Evolutionary conservation across 2,888 invertebrate species (phyloP).

Genomic region (Stenchaetothrips biformis): DNA sequence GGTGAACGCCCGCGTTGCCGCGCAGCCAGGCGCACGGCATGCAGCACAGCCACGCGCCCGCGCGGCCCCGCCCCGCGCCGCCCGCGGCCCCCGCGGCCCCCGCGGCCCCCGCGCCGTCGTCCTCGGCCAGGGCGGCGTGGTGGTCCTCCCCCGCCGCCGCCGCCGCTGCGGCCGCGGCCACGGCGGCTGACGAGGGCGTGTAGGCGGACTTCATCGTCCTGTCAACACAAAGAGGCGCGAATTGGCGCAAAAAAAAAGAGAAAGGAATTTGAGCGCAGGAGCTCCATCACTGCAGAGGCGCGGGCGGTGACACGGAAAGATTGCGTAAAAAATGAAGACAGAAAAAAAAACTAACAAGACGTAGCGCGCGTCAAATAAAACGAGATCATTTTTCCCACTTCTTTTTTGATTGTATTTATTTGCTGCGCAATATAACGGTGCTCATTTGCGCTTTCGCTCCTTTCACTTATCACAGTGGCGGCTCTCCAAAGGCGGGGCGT

Average conservation of each 20-base stretch:
- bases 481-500: no score
- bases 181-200: neutral
- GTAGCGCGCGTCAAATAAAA: neutral
- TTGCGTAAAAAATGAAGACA: neutral
- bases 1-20: conserved; percentile 55
- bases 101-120: conserved; percentile 12
- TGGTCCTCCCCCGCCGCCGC: neutral
- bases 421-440: no score
- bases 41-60: conserved; percentile 56
- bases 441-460: no score
- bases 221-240: neutral
- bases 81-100: conserved; percentile 10
- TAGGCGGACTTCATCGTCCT: conserved; percentile 2
- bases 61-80: conserved; percentile 32
- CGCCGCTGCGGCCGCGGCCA: neutral
- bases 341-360: neutral
- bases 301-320: neutral
- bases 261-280: neutral
- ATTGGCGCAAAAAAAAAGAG: neutral
- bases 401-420: no score
- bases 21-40: conserved; percentile 55
- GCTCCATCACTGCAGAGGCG: neutral
- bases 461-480: no score
- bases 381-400: neutral
- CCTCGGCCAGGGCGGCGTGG: neutral